Percentiles rank a stretch among this genome's conserved stretches.
phyloP scores from a whole-genome alignment of 2,113 vertebrate species.

The Phylloscopus trochilus region DNA sequence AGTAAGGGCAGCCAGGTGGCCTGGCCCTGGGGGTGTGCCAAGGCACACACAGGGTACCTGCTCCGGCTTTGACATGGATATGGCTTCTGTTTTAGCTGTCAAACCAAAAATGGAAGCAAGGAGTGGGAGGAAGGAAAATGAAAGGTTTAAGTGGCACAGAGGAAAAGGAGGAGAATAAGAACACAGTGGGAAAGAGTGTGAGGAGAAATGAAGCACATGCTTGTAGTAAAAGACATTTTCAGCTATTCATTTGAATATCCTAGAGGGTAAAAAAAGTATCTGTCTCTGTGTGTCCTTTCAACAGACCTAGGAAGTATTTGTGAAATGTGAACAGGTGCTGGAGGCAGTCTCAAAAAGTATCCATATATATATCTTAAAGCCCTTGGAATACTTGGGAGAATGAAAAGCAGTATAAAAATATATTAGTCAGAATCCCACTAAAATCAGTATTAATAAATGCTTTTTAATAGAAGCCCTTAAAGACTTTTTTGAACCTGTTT shows the following conservation, averaged over 20 bases:
- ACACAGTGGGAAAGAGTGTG: background rate
- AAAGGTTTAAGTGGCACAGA: background rate
- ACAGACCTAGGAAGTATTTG: background rate
- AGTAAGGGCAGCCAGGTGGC: background rate
- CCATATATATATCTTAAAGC: background rate
- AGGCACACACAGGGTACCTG: background rate
- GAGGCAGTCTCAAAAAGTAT: background rate
- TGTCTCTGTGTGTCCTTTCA: background rate
- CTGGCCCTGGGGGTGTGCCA: background rate
- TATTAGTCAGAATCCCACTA: background rate
- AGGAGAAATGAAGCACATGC: rapidly evolving
- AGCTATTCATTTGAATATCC: background rate
- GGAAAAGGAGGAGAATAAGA: background rate
- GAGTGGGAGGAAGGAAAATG: background rate
- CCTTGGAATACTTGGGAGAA: background rate
- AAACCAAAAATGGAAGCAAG: background rate
- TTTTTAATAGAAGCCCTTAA: background rate
- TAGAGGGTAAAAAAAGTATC: background rate
- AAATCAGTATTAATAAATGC: background rate
- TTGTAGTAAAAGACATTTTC: background rate
- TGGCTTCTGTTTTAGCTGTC: background rate
- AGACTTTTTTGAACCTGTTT: background rate
- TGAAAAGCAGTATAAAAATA: background rate
- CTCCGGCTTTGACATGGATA: background rate
- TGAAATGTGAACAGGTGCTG: background rate